Evolutionary conservation across 2,113 vertebrate species (phyloP).

Genomic region (Podarcis raffonei): DNA sequence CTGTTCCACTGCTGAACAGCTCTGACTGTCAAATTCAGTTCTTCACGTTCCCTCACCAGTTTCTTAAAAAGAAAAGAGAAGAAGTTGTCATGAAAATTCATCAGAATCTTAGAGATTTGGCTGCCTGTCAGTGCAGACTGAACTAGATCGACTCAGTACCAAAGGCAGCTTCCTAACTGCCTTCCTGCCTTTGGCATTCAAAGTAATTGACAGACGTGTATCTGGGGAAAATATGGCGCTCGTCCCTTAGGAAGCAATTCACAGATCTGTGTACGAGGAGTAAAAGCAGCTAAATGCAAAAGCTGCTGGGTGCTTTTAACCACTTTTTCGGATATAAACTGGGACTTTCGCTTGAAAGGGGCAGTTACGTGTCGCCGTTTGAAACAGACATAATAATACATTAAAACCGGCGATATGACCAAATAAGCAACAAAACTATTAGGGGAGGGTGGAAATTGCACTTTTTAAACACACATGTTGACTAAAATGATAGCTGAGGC

Average conservation of each 20-base stretch:
- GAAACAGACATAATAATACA: conserved; percentile 48
- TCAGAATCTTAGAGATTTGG: too few relatives aligned
- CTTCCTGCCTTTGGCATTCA: too few relatives aligned
- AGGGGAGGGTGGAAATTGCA: conserved; percentile 23
- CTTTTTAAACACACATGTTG: conserved; percentile 43
- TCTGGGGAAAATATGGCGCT: too few relatives aligned
- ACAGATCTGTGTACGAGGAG: conserved; percentile 38
- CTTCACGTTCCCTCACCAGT: too few relatives aligned
- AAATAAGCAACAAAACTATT: conserved; percentile 33
- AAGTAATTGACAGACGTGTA: too few relatives aligned
- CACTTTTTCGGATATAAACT: conserved; percentile 49
- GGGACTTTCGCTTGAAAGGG: conserved; percentile 34
- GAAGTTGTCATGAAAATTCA: too few relatives aligned
- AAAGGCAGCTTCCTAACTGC: too few relatives aligned
- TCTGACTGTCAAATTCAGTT: too few relatives aligned
- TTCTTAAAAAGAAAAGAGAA: too few relatives aligned
- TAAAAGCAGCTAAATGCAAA: conserved; percentile 47
- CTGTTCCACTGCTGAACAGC: too few relatives aligned
- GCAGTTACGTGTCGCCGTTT: conserved; percentile 23
- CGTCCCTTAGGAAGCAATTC: conserved; percentile 47
- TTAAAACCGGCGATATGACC: conserved; percentile 37
- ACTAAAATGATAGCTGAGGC: conserved; percentile 58
- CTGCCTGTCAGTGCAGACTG: too few relatives aligned
- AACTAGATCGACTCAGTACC: too few relatives aligned
- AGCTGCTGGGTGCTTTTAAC: conserved; percentile 27